A percentile compares a stretch with the other conserved stretches of the same genome.
Evolutionary conservation across 2,888 invertebrate genomes (phyloP).

Genomic region (Apodemia duryi): DNA sequence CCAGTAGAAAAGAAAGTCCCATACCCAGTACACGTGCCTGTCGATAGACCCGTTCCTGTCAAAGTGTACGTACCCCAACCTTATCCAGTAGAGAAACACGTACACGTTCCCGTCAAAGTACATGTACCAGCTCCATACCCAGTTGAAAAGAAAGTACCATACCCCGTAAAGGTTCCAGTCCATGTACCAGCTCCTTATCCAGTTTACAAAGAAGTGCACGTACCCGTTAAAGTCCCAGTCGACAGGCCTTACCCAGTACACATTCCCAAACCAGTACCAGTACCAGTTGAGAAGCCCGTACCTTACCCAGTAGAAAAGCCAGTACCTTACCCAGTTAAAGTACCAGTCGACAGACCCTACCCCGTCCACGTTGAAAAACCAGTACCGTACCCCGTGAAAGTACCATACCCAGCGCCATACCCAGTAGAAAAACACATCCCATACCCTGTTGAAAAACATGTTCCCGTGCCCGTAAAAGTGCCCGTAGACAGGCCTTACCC

Average conservation of each 20-base stretch:
- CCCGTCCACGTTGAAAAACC: conserved; percentile 80
- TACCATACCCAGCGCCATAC: conserved; percentile 83
- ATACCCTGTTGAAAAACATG: conserved; percentile 79
- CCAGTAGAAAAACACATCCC: conserved; percentile 84
- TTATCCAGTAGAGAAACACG: conserved; percentile 81
- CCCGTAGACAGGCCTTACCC: conserved; percentile 81
- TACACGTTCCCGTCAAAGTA: conserved; percentile 83
- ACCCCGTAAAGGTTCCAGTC: conserved; percentile 83
- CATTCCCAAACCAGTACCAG: conserved; percentile 81
- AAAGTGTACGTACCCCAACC: conserved; percentile 79
- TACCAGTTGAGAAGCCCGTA: conserved; percentile 83
- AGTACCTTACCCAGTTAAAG: conserved; percentile 81
- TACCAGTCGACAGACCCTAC: conserved; percentile 81
- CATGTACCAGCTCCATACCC: conserved; percentile 84
- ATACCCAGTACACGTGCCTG: conserved; percentile 74
- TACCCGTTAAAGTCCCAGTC: conserved; percentile 78
- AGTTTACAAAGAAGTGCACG: conserved; percentile 80
- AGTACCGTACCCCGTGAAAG: conserved; percentile 83
- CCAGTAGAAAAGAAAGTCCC: conserved; percentile 82
- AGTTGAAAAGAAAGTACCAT: conserved; percentile 83
- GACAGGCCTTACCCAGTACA: conserved; percentile 71
- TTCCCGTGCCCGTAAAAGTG: conserved; percentile 77
- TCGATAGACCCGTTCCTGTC: conserved; percentile 73
- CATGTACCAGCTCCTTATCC: conserved; percentile 81
- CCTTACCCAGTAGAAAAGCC: conserved; percentile 81